Conservation (phyloP, 2,888 invertebrate species). For the Ophion slaviceki region DNA sequence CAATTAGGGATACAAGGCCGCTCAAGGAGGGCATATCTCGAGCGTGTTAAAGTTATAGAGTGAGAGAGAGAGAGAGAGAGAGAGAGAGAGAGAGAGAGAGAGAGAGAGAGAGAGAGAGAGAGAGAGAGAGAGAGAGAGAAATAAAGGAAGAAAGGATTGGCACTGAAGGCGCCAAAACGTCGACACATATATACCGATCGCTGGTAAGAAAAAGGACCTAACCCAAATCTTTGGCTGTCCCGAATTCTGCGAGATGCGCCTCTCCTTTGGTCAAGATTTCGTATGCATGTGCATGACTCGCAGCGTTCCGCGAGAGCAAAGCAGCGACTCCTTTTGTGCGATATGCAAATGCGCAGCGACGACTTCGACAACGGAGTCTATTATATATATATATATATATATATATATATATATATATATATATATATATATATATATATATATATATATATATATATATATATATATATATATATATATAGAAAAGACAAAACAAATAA, state of each 20-base stretch:
- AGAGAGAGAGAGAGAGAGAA: conserved; percentile 5
- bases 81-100: not conserved
- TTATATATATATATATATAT: not conserved
- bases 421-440: too few relatives aligned
- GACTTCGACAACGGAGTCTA: conserved; percentile 36
- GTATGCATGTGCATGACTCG: not conserved
- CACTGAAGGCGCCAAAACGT: conserved; percentile 19
- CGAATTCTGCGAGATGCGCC: conserved; percentile 1
- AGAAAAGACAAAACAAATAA: conserved; percentile 34
- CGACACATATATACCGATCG: not conserved
- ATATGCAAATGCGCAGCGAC: conserved; percentile 59
- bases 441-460: not conserved
- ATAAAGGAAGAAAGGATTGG: not conserved
- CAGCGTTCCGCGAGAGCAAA: conserved; percentile 4
- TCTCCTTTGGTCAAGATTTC: not conserved
- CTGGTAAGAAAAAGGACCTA: not conserved
- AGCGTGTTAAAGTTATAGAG: conserved; percentile 27
- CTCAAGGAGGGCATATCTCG: conserved; percentile 24
- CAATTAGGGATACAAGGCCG: conserved; percentile 66
- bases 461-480: not conserved
- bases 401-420: not conserved
- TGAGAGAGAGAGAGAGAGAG: too few relatives aligned
- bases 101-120: too few relatives aligned
- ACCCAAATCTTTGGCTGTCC: not conserved
- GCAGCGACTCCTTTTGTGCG: conserved; percentile 50